These are phyloP conservation scores for Gadopsis marmoratus DNA, from an alignment of 2,797 vertebrate genomes.

Conservation along the genomic window DNA sequence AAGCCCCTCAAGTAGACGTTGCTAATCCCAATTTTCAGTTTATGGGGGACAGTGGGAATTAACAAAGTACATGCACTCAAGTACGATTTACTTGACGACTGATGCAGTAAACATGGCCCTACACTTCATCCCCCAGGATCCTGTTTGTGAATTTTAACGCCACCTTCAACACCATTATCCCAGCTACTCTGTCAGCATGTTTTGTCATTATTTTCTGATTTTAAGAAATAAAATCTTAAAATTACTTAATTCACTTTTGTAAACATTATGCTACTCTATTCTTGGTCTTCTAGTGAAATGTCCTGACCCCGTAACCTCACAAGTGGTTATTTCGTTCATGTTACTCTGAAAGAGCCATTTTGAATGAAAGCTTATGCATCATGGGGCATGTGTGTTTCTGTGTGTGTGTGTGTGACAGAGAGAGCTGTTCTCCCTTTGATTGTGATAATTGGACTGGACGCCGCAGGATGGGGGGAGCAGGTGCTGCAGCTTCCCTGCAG, in stretches of 20 bases:
- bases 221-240: background rate
- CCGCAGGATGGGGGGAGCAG: background rate
- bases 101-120: no score
- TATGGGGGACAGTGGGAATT: background rate
- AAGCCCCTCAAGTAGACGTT: background rate
- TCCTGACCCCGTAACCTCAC: background rate
- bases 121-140: no score
- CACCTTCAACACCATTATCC: no score
- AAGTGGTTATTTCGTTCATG: background rate
- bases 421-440: constrained; percentile 26
- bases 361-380: background rate
- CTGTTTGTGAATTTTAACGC: no score
- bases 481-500: constrained; percentile 16
- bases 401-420: background rate
- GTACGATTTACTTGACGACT: background rate
- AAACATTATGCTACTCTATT: background rate
- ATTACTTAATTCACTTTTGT: background rate
- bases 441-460: background rate
- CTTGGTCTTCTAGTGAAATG: background rate
- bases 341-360: background rate
- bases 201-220: background rate
- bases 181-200: no score
- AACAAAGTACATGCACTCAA: background rate
- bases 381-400: background rate
- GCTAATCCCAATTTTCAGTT: background rate